Evolutionary conservation across 2,113 vertebrate genomes (phyloP).

Genomic region (Amazona guildingii): DNA sequence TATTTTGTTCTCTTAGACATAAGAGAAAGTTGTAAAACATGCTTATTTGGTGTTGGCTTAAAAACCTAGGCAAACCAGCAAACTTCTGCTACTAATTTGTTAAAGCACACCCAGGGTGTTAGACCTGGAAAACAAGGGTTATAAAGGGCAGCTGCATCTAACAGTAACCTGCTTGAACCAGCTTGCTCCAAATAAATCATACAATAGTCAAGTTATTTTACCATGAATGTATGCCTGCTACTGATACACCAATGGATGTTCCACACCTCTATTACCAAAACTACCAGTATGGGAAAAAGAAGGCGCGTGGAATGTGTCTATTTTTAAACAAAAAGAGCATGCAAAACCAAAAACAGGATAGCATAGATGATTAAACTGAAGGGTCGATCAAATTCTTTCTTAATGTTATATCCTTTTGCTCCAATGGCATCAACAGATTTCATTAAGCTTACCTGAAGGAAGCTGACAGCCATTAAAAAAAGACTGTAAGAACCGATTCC

Average conservation of each 20-base stretch:
- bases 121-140: neutral
- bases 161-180: neutral
- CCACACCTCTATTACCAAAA: neutral
- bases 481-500: constrained; percentile 98
- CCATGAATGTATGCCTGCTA: neutral
- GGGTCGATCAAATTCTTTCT: neutral
- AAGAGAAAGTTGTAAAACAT: neutral
- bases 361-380: neutral
- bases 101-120: neutral
- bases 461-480: constrained; percentile 99
- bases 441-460: constrained; percentile 86
- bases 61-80: neutral
- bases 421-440: neutral
- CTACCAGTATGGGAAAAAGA: neutral
- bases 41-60: neutral
- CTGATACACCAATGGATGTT: neutral
- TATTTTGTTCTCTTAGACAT: neutral
- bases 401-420: neutral
- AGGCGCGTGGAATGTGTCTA: neutral
- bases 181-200: neutral
- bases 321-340: neutral
- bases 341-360: neutral
- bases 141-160: neutral
- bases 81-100: neutral
- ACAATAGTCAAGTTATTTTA: neutral